Conservation (phyloP, 2,113 vertebrate species). For the Corythaeola cristata region DNA sequence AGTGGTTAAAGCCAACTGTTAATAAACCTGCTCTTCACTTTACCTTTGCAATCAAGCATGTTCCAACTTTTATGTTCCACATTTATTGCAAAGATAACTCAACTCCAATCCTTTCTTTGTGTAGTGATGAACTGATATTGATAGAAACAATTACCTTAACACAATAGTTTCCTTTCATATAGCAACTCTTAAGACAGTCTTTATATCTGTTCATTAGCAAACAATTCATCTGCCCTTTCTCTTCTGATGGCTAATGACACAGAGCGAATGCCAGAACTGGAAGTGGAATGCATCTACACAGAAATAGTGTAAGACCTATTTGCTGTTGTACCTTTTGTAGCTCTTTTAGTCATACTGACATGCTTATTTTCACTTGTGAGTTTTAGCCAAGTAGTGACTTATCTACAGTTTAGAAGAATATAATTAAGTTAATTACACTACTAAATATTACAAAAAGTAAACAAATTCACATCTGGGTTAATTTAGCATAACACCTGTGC, state of each 20-base stretch:
- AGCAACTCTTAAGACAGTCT: neutral
- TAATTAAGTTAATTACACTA: neutral
- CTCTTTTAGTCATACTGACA: neutral
- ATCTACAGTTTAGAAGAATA: neutral
- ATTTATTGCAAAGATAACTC: neutral
- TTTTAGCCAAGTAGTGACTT: neutral
- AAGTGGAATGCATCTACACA: neutral
- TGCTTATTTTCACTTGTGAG: neutral
- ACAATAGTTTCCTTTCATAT: neutral
- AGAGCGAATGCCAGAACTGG: neutral
- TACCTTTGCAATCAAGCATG: neutral
- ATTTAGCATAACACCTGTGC: neutral
- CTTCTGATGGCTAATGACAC: neutral
- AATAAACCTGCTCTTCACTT: neutral
- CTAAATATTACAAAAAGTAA: neutral
- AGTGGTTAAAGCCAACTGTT: neutral
- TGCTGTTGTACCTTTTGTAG: neutral
- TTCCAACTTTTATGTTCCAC: neutral
- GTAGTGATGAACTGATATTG: neutral
- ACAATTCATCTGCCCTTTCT: neutral
- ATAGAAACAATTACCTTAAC: neutral
- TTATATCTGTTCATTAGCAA: neutral
- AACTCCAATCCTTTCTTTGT: neutral
- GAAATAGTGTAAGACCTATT: neutral
- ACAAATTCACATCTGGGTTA: neutral